Evolutionary conservation across 2,888 invertebrate genomes (phyloP), one percentile per base, ranked within the genome.

Genomic region (Lepidochrysops patricia): DNA sequence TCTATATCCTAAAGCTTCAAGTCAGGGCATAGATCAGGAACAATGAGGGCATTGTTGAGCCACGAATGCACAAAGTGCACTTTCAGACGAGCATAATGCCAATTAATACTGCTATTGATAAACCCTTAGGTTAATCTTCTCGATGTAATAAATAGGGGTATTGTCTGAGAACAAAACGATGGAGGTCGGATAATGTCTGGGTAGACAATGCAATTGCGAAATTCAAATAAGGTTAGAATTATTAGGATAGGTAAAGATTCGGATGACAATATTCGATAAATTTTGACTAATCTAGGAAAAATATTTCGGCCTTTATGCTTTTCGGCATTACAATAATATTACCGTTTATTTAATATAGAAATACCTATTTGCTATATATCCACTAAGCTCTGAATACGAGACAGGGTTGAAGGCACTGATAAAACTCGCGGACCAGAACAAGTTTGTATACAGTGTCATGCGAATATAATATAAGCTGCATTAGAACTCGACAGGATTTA

Each of bases 41-140:
- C 32, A 54, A 54, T 54, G 19, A 54, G 54, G 54, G 54, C 54
- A 54, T 54, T 54, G 54, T 54, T 32, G 19, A 19, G 29, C 29
- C 23, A 9, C 19, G n/a, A 19, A 26, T 26, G 52, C 29, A 29
- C 50, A 26, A 50, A 50, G 15, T 54, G 54, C 54, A 32, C 32
- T 32, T 9, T 12, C 52, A 29, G 48, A 29, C 48, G 27, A 6
- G 27, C 57, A 48, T 29, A 32, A 54, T 29, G 54, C 32, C 57
- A 48, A 57, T 57, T 57, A 48, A 48, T 29, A 56, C 23, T 7
- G 48, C 57, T 19, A 48, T 29, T 48, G 48, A 57, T 57, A 57
- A 57, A 57, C 27, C 37, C 25, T 35, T 23, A 43, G 48, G 27
- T 13, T 48, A 57, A 57, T 57, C 57, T 57, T 15, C 27, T 13